Conservation (phyloP, 1,140 invertebrate genomes). For the Sogatella furcifera region DNA sequence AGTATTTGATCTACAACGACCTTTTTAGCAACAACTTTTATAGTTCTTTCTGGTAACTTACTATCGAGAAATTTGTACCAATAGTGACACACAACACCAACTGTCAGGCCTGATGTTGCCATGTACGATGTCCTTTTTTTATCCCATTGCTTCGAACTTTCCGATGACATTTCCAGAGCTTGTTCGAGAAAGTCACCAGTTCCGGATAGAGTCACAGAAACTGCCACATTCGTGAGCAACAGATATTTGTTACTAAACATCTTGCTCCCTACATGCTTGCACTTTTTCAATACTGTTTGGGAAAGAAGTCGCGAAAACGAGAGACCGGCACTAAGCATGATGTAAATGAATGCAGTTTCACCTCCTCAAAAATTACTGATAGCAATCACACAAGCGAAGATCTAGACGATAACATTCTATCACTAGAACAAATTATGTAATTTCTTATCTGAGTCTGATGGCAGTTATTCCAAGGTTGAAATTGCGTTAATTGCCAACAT, state of each 20-base stretch:
- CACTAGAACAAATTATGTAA: no score
- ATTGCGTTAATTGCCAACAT: no score
- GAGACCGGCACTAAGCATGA: no score
- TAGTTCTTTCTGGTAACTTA: slow-evolving; percentile 52
- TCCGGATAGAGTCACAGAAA: slow-evolving; percentile 63
- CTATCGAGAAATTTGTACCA: slow-evolving; percentile 70
- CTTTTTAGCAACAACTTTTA: slow-evolving; percentile 67
- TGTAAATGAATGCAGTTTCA: no score
- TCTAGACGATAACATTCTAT: no score
- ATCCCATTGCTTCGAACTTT: slow-evolving; percentile 25
- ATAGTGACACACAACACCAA: slow-evolving; percentile 72
- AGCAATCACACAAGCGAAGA: no score
- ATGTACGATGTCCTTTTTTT: slow-evolving; percentile 60
- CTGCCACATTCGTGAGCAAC: slow-evolving; percentile 68
- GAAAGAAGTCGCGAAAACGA: no score
- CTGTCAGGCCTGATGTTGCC: slow-evolving; percentile 63
- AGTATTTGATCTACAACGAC: slow-evolving; percentile 78
- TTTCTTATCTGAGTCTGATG: no score
- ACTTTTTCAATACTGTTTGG: not conserved
- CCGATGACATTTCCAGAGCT: slow-evolving; percentile 60
- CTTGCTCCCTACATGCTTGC: not conserved
- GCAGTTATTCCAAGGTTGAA: no score
- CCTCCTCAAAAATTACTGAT: no score
- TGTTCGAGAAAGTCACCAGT: slow-evolving; percentile 75
- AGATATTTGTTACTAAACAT: slow-evolving; percentile 46